Percentiles rank a stretch among this genome's conserved stretches.
Conservation (phyloP, 2,113 vertebrate species). For the Rhizomys pruinosus region DNA sequence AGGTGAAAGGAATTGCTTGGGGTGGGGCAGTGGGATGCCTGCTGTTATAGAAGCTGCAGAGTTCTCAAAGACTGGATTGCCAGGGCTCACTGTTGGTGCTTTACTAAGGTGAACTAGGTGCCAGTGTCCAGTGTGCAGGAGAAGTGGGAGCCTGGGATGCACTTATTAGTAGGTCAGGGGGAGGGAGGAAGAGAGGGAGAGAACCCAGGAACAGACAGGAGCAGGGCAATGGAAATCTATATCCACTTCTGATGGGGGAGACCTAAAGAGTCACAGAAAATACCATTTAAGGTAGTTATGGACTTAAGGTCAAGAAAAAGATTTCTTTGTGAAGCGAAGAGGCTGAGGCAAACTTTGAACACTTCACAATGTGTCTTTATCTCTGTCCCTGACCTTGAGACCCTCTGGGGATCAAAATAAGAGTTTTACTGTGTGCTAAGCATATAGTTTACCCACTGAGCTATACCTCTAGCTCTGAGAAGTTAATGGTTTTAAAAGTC, state of each 20-base stretch:
- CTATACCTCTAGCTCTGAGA: no score
- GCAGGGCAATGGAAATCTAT: not conserved
- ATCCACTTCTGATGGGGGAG: not conserved
- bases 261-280: not conserved
- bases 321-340: not conserved
- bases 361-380: not conserved
- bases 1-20: not conserved
- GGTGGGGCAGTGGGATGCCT: not conserved
- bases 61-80: not conserved
- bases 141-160: not conserved
- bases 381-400: not conserved
- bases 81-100: not conserved
- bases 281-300: not conserved
- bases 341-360: conserved; percentile 4
- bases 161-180: not conserved
- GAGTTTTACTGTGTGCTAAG: not conserved
- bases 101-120: not conserved
- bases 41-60: not conserved
- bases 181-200: not conserved
- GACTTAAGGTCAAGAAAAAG: not conserved
- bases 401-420: not conserved
- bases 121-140: not conserved
- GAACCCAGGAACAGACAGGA: not conserved
- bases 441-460: no score
- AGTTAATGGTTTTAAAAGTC: no score